Conservation (phyloP, 2,113 vertebrate genomes). For the Turdus rufiventris region DNA sequence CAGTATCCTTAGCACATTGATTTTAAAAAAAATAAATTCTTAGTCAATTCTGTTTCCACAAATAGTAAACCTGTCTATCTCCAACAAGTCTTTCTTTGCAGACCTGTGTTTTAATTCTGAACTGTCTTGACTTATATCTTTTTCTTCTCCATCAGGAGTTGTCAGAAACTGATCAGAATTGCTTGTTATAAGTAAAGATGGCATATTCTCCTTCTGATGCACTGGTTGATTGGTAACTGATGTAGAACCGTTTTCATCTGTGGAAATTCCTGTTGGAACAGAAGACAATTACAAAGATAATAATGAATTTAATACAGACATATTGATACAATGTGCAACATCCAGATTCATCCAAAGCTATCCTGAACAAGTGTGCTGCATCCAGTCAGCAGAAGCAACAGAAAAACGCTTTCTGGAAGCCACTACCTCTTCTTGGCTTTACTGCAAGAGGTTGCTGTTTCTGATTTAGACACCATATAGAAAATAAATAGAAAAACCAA, state of each 20-base stretch:
- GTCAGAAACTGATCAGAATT: constrained; percentile 89
- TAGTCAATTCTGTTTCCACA: constrained; percentile 95
- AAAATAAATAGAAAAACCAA: not conserved
- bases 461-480: not conserved
- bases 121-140: constrained; percentile 71
- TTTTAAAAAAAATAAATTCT: constrained; percentile 22
- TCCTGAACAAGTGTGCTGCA: not conserved
- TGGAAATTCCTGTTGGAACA: constrained; percentile 70
- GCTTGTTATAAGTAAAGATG: constrained; percentile 80
- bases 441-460: not conserved
- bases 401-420: not conserved
- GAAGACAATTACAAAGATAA: not conserved
- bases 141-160: constrained; percentile 88
- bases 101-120: constrained; percentile 82
- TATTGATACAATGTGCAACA: not conserved
- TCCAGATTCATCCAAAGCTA: not conserved
- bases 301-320: not conserved
- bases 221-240: constrained; percentile 83
- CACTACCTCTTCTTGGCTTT: not conserved
- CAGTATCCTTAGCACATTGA: constrained; percentile 52
- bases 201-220: constrained; percentile 74
- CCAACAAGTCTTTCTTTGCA: constrained; percentile 89
- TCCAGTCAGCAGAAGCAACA: not conserved
- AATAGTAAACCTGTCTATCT: constrained; percentile 97
- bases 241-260: constrained; percentile 69